Base-by-base conservation (phyloP, 2,113 vertebrate genomes). In the Lasiurus borealis region DNA sequence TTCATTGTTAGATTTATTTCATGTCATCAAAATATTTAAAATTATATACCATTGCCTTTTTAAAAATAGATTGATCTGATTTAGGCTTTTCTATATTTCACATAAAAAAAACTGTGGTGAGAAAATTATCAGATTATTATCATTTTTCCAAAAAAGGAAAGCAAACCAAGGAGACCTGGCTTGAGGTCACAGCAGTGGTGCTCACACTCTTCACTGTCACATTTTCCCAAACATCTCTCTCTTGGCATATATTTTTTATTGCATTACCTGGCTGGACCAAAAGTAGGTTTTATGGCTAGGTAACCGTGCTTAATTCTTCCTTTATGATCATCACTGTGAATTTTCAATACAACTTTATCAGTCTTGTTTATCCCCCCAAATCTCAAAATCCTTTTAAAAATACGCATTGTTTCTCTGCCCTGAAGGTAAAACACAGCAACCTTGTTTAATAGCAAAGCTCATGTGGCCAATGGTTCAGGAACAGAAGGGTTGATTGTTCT, bases 331-430 rank as follows among this genome's bases (percentile, higher is more conserved):
- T 77, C 78, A 25, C 46, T 94, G 36, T 57, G 34, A 50, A 85
- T 90, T 90, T 94, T 92, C 66, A 46, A 5, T 85, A 78, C 9
- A 90, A 25, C 9, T 54, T 27, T 19, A 72, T 14, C 31, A 81
- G 23, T 73, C 82, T 77, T 84, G 52, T 88, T 82, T 92, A 46
- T 27, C 40, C n/a, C 46, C 16, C 18, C 59, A 85, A 36, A 78
- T 54, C 73, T 92, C 62, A 83, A 95, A 93, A 75, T 83, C 36
- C 73, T 72, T 71, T 94, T 68, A n/a, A 81, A 92, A 93, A 62
- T 18, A 8, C 34, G 14, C 36, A 16, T 31, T 64, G 25, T 85
- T 88, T 68, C 25, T 86, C 66, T 91, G 10, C 44, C 80, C 34
- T 81, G 64, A 71, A 87, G 72, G 85, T 88, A 52, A 90, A 95